Conservation (phyloP, 2,888 invertebrate species). For the Eueremaeus valkanovi region DNA sequence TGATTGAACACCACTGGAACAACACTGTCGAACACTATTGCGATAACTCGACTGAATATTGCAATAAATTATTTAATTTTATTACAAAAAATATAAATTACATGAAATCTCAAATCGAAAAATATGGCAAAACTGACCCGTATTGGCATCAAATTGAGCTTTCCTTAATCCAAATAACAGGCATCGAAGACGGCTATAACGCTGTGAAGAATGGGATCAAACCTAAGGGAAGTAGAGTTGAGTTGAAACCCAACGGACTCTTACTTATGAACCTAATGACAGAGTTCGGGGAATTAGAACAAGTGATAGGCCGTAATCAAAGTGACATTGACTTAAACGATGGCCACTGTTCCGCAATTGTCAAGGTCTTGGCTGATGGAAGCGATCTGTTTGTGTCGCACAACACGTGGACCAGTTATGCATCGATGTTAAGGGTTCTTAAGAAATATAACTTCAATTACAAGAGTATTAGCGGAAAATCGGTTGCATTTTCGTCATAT, state of each 20-base stretch:
- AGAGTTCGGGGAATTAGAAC: neutral
- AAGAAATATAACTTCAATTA: slow-evolving; percentile 76
- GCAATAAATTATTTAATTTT: slow-evolving; percentile 55
- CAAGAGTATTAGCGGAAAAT: slow-evolving; percentile 48
- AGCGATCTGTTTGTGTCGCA: slow-evolving; percentile 68
- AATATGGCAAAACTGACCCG: too few relatives aligned
- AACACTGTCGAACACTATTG: slow-evolving; percentile 66
- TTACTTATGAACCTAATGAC: neutral
- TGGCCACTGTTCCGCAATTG: slow-evolving; percentile 60
- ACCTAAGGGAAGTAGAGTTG: neutral
- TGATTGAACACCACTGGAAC: slow-evolving; percentile 71
- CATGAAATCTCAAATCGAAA: slow-evolving; percentile 61
- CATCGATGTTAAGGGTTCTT: slow-evolving; percentile 74
- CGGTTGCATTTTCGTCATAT: slow-evolving; percentile 50
- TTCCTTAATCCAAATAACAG: neutral
- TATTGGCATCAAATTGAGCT: slow-evolving; percentile 73
- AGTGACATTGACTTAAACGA: neutral
- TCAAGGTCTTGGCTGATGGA: slow-evolving; percentile 61
- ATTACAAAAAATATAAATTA: slow-evolving; percentile 63
- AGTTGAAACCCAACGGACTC: neutral
- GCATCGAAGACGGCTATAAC: neutral
- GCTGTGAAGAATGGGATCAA: neutral
- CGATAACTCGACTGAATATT: slow-evolving; percentile 55
- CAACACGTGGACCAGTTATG: slow-evolving; percentile 73
- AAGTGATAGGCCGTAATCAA: neutral